phyloP scores from a whole-genome alignment of 2,888 invertebrate genomes.

The Leptothorax acervorum region DNA sequence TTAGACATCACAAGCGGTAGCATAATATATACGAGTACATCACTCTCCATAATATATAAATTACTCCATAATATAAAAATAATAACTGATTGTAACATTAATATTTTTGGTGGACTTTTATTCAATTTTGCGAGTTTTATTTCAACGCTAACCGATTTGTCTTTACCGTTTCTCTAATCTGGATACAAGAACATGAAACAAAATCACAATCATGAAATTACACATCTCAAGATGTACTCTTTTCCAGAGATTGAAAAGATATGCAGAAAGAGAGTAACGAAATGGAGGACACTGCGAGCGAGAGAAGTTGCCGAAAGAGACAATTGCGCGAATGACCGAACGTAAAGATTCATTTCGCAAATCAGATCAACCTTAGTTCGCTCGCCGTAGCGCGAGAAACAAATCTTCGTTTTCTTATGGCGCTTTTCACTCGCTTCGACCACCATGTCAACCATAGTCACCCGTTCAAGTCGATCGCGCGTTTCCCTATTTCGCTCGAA shows the following conservation, averaged over 20 bases:
- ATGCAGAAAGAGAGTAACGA: neutral
- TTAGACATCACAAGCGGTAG: too few species aligned
- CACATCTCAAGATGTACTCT: neutral
- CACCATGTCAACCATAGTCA: neutral
- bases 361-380: conserved; percentile 19
- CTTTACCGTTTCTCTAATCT: neutral
- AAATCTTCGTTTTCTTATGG: conserved; percentile 10
- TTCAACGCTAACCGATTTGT: neutral
- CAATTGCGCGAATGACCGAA: conserved; percentile 4
- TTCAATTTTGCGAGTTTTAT: neutral
- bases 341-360: conserved; percentile 45
- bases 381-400: neutral
- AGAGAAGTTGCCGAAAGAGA: neutral
- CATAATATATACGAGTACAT: too few species aligned
- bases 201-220: conserved; percentile 1
- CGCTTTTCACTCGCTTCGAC: neutral
- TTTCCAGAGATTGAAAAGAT: conserved; percentile 25
- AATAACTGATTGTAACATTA: neutral
- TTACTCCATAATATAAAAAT: neutral
- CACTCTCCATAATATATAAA: too few species aligned
- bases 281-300: neutral
- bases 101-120: neutral
- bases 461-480: conserved; percentile 28
- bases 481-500: conserved; percentile 61
- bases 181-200: neutral